These are phyloP conservation scores for Ommatoiulus sabulosus DNA, from an alignment of 2,888 invertebrate genomes.

Conservation along the genomic window DNA sequence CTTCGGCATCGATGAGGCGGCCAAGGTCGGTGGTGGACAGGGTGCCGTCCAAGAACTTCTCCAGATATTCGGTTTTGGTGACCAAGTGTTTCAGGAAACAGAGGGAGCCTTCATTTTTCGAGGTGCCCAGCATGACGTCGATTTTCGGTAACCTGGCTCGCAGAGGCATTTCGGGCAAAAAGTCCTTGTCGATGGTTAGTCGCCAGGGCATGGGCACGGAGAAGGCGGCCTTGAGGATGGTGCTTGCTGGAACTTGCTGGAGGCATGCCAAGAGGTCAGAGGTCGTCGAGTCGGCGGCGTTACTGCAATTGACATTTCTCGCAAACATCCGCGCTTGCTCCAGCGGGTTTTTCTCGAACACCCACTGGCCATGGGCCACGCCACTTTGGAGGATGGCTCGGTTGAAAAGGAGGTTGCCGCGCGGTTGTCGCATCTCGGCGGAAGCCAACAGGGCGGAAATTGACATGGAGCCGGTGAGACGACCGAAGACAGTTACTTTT, in stretches of 20 bases:
- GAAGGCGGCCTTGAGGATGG: conserved; percentile 61
- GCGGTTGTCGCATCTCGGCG: conserved; percentile 27
- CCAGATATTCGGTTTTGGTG: conserved; percentile 59
- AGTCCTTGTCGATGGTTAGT: conserved; percentile 63
- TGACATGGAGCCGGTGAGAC: conserved; percentile 65
- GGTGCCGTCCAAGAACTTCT: conserved; percentile 60
- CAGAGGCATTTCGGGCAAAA: conserved; percentile 63
- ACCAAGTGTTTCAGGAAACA: conserved; percentile 62
- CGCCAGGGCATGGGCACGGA: conserved; percentile 63
- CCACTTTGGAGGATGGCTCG: conserved; percentile 64
- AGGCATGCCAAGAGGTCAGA: conserved; percentile 60
- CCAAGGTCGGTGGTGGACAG: conserved; percentile 60
- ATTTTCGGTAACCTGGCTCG: conserved; percentile 59
- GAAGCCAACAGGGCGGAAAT: conserved; percentile 62
- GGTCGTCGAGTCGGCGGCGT: not conserved
- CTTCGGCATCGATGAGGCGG: conserved; percentile 46
- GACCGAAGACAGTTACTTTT: conserved; percentile 65
- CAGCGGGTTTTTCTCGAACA: conserved; percentile 61
- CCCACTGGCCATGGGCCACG: conserved; percentile 63
- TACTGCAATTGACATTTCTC: conserved; percentile 25
- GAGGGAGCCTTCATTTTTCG: conserved; percentile 63
- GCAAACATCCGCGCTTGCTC: conserved; percentile 60
- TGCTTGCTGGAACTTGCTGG: conserved; percentile 60
- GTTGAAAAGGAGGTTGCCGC: conserved; percentile 61
- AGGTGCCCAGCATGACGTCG: conserved; percentile 63